These are phyloP conservation scores for Oscheius myriophilus DNA, from an alignment of 2,888 invertebrate species.

Conservation along the genomic window DNA sequence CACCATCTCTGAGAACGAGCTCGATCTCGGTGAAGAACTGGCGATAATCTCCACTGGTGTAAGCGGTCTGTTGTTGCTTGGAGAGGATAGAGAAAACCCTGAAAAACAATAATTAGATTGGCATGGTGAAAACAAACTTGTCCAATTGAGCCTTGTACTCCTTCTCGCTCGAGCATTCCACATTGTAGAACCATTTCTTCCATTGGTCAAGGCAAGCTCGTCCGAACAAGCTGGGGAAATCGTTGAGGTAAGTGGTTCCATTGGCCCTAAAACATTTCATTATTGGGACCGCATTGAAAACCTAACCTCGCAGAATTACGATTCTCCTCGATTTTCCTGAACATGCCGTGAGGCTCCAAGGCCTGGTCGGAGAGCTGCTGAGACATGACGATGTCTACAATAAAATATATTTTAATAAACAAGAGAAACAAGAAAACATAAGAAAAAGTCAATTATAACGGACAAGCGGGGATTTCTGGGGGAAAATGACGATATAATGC, in stretches of 20 bases:
- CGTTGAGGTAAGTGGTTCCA: constrained; percentile 80
- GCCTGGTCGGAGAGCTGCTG: constrained; percentile 35
- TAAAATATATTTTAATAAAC: no score
- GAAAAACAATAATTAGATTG: background rate
- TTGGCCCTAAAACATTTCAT: constrained; percentile 12
- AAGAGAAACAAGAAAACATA: no score
- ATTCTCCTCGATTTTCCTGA: constrained; percentile 55
- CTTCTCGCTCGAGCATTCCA: constrained; percentile 8
- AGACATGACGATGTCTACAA: no score
- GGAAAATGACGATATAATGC: no score
- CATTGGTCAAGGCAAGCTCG: constrained; percentile 79
- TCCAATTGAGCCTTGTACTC: no score
- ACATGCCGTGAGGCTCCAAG: constrained; percentile 41
- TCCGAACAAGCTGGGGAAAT: constrained; percentile 96
- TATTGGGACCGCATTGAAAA: no score
- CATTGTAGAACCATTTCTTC: constrained; percentile 38
- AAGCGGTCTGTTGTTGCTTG: constrained; percentile 39
- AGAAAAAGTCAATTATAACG: no score
- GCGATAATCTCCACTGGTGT: constrained; percentile 40
- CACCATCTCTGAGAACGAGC: constrained; percentile 47
- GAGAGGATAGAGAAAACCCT: constrained; percentile 35
- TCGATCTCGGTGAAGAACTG: constrained; percentile 55
- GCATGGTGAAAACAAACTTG: no score
- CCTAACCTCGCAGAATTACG: constrained; percentile 39
- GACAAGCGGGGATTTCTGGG: no score